These are phyloP conservation scores for Grammomys dolichurus DNA, from an alignment of 2,113 vertebrate species.

Conservation along the genomic window DNA sequence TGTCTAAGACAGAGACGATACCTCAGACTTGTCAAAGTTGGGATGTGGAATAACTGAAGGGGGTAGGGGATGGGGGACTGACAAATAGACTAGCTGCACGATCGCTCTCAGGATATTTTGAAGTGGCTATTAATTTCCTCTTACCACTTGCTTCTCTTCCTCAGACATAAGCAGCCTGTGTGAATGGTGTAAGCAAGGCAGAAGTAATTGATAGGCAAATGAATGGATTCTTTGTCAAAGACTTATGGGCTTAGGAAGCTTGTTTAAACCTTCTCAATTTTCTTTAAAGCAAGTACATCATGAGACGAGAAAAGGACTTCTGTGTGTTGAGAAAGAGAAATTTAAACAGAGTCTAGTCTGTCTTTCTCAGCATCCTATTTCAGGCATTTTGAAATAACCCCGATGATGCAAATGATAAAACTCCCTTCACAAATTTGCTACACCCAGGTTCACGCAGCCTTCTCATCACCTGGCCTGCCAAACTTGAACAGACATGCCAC, in stretches of 20 bases:
- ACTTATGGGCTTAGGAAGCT: slow-evolving; percentile 37
- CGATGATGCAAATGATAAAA: neutral
- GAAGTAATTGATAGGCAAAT: neutral
- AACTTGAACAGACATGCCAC: neutral
- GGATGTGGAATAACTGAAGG: neutral
- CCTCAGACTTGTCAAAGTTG: neutral
- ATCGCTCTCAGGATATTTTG: neutral
- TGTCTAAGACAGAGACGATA: neutral
- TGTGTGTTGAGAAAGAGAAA: neutral
- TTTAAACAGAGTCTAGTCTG: neutral
- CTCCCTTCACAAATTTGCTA: neutral
- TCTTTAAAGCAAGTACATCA: neutral
- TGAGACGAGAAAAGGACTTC: neutral
- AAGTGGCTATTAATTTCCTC: slow-evolving; percentile 27
- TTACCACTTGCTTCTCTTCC: neutral
- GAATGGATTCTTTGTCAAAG: slow-evolving; percentile 4
- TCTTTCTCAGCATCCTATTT: neutral
- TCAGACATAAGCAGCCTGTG: neutral
- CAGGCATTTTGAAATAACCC: neutral
- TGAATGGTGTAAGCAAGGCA: neutral
- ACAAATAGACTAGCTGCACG: neutral
- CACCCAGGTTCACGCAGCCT: neutral
- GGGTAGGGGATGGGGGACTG: neutral
- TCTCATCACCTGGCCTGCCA: neutral
- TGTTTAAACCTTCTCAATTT: slow-evolving; percentile 42